phyloP scores from a whole-genome alignment of 2,113 vertebrate genomes.

The Peromyscus leucopus region DNA sequence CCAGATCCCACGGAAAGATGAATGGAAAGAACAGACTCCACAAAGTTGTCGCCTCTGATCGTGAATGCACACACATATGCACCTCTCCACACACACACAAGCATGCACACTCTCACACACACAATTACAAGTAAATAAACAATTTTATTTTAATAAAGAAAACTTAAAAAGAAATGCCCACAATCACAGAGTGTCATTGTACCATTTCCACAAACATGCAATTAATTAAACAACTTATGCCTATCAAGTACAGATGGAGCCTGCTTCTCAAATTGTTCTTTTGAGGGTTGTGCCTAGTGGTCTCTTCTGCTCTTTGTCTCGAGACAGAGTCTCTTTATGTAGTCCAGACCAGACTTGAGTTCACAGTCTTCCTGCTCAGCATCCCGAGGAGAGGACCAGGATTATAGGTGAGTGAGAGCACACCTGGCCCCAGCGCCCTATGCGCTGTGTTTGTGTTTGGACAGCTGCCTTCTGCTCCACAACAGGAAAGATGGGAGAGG shows the following conservation, averaged over 20 bases:
- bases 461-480: not conserved
- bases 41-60: not conserved
- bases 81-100: not conserved
- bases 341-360: too few species aligned
- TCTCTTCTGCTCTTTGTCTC: not conserved
- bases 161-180: not conserved
- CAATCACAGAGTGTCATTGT: not conserved
- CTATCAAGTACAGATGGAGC: not conserved
- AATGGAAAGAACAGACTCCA: not conserved
- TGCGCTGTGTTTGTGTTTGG: not conserved
- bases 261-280: not conserved
- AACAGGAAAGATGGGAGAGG: not conserved
- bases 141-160: not conserved
- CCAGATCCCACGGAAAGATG: not conserved
- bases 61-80: not conserved
- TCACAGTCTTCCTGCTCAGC: not conserved
- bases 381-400: not conserved
- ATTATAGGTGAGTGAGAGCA: not conserved
- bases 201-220: not conserved
- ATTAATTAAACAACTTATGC: not conserved
- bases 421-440: not conserved
- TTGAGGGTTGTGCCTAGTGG: not conserved
- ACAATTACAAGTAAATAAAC: not conserved
- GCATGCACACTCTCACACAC: not conserved
- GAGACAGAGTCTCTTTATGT: too few species aligned